These are phyloP conservation scores for Hyperoodon ampullatus DNA, from an alignment of 2,113 vertebrate genomes.

Conservation along the genomic window DNA sequence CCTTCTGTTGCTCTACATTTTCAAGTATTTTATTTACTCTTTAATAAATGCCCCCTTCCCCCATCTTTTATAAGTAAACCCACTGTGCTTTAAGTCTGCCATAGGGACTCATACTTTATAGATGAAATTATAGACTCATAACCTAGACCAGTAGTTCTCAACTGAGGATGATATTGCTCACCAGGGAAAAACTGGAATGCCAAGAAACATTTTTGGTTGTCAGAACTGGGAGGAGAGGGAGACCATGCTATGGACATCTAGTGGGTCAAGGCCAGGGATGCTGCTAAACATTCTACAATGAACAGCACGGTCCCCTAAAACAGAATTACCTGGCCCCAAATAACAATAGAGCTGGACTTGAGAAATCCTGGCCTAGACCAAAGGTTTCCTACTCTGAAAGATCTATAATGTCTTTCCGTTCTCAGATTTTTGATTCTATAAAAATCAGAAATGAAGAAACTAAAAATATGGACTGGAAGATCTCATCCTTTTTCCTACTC, in stretches of 20 bases:
- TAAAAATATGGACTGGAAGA: background rate
- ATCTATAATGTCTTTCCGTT: background rate
- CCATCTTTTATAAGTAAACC: background rate
- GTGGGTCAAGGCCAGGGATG: background rate
- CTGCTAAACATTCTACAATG: background rate
- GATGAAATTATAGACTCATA: background rate
- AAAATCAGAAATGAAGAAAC: background rate
- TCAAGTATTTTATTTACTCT: background rate
- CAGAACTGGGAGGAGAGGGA: background rate
- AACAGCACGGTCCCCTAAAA: background rate
- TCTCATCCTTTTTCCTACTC: background rate
- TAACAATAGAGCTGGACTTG: background rate
- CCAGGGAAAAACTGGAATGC: background rate
- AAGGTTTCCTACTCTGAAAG: background rate
- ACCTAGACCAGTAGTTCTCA: background rate
- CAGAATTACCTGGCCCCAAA: background rate
- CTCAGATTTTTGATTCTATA: background rate
- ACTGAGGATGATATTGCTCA: background rate
- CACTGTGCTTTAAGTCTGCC: background rate
- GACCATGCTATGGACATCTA: background rate
- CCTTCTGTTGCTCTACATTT: background rate
- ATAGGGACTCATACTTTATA: background rate
- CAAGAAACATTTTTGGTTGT: background rate
- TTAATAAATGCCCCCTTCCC: background rate
- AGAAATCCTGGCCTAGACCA: background rate